Conservation (phyloP, 1,140 invertebrate species). For the Drosophila arizonae region DNA sequence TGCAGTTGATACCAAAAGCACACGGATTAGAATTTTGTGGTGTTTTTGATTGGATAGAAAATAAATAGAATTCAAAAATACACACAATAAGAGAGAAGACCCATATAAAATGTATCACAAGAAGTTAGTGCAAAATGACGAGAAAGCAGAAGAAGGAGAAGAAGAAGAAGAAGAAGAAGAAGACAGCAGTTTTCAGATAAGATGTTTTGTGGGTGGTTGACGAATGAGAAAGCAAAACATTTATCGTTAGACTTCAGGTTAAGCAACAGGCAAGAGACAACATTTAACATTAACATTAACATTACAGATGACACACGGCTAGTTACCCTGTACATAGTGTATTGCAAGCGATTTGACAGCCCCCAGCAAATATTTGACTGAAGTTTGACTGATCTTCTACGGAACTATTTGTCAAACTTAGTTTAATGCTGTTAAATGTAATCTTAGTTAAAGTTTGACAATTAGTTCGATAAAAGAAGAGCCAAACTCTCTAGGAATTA, state of each 20-base stretch:
- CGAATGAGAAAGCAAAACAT: constrained; percentile 35
- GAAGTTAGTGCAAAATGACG: constrained; percentile 1
- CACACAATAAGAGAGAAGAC: constrained; percentile 36
- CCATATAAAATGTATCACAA: constrained; percentile 18
- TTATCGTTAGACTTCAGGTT: constrained; percentile 30
- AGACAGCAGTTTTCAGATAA: not conserved
- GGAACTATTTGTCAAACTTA: too few relatives aligned
- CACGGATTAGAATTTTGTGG: constrained; percentile 5
- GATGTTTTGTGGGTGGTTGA: not conserved
- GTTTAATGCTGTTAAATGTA: too few relatives aligned
- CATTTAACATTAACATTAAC: constrained; percentile 17
- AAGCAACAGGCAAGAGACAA: constrained; percentile 32
- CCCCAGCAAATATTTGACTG: too few relatives aligned
- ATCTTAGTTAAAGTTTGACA: too few relatives aligned
- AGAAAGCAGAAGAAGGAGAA: not conserved
- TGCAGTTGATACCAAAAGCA: constrained; percentile 49
- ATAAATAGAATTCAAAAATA: constrained; percentile 34
- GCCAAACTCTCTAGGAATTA: too few relatives aligned
- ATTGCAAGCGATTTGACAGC: too few relatives aligned
- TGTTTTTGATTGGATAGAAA: constrained; percentile 9
- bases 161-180: not conserved
- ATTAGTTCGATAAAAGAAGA: too few relatives aligned
- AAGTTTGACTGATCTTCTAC: too few relatives aligned
- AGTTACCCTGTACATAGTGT: constrained; percentile 2
- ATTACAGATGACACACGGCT: not conserved